Conservation (phyloP, 2,888 invertebrate species). For the Euplexia lucipara region DNA sequence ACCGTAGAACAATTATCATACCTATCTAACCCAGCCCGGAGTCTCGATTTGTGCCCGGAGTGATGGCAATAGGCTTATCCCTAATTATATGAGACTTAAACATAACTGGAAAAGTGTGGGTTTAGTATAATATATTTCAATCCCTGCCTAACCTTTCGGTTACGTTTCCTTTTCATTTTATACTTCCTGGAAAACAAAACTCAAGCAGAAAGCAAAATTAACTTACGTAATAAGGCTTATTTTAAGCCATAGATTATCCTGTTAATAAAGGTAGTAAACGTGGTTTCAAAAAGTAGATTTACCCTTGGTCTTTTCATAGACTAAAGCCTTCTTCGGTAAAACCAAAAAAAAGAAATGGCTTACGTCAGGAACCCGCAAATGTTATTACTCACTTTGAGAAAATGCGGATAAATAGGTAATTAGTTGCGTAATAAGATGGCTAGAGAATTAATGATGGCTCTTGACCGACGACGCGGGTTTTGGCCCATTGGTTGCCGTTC, state of each 20-base stretch:
- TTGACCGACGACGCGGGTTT: conserved; percentile 61
- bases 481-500: conserved; percentile 55
- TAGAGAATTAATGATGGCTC: conserved; percentile 72
- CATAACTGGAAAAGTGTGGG: too few relatives aligned
- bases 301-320: neutral
- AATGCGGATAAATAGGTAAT: conserved; percentile 80
- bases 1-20: too few relatives aligned
- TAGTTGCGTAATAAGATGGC: conserved; percentile 79
- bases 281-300: conserved; percentile 5
- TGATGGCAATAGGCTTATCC: too few relatives aligned
- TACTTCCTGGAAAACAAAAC: neutral
- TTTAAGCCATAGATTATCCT: neutral
- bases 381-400: conserved; percentile 67
- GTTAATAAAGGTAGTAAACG: neutral
- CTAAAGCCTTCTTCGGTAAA: conserved; percentile 25
- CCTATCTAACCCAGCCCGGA: too few relatives aligned
- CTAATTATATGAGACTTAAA: too few relatives aligned
- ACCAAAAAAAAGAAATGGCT: conserved; percentile 62
- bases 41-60: too few relatives aligned
- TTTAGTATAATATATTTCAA: too few relatives aligned
- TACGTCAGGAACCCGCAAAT: conserved; percentile 47
- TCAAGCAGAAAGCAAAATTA: neutral
- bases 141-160: too few relatives aligned
- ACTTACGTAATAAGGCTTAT: neutral
- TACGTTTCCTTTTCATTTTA: neutral